Percentiles rank a stretch among this genome's conserved stretches.
Evolutionary conservation across 1,140 invertebrate species (phyloP).

Genomic region (Sesamia nonagrioides): DNA sequence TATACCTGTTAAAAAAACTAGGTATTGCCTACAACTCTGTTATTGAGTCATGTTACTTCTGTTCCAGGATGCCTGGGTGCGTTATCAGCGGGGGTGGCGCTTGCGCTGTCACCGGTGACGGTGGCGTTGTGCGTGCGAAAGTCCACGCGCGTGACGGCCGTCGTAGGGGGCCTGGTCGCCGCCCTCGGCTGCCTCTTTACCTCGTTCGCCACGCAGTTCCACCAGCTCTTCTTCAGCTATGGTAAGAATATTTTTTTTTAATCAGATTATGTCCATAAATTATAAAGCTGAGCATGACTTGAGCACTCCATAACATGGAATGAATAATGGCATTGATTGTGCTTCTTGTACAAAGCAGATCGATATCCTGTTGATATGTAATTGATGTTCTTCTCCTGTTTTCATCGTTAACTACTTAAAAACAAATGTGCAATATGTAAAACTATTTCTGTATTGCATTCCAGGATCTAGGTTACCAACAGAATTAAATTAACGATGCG

Average conservation of each 20-base stretch:
- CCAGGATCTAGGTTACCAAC: conserved; percentile 1
- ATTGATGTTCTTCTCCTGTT: no score
- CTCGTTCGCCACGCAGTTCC: conserved; percentile 95
- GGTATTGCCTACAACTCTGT: no score
- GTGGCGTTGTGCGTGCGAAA: conserved; percentile 95
- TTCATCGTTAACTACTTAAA: no score
- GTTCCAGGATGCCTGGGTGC: conserved; percentile 94
- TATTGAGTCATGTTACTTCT: no score
- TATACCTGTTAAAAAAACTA: no score
- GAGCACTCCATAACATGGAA: no score
- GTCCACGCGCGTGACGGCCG: conserved; percentile 95
- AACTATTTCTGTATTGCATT: background rate
- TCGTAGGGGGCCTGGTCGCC: conserved; percentile 94
- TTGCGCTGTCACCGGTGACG: conserved; percentile 94
- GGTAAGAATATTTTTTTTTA: conserved; percentile 81
- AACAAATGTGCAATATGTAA: background rate
- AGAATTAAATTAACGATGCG: conserved; percentile 26
- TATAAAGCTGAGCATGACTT: no score
- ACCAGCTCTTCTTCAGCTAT: conserved; percentile 96
- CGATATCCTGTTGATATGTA: background rate
- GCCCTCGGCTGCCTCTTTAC: conserved; percentile 96
- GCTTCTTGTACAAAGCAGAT: background rate
- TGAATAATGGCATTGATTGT: background rate
- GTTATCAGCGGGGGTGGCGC: conserved; percentile 93
- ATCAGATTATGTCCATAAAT: background rate